phyloP scores from a whole-genome alignment of 2,113 vertebrate genomes.

The Syrrhaptes paradoxus region DNA sequence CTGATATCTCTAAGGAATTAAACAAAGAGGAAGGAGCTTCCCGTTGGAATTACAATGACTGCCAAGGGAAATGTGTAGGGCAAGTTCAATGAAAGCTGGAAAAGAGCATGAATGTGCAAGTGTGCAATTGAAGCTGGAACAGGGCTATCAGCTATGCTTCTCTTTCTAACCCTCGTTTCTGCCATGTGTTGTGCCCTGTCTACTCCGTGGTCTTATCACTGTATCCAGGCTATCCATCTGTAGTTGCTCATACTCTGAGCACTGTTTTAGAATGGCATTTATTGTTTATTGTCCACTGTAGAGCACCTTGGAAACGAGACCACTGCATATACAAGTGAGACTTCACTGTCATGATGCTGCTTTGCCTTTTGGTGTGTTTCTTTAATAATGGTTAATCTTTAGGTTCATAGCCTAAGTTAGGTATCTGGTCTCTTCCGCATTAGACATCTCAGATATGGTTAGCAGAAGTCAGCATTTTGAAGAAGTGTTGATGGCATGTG shows the following conservation, averaged over 20 bases:
- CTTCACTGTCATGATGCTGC: not conserved
- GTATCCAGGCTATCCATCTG: not conserved
- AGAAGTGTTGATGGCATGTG: not conserved
- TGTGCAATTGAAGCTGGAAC: not conserved
- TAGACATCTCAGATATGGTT: not conserved
- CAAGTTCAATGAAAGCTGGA: not conserved
- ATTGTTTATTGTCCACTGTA: not conserved
- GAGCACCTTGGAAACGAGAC: not conserved
- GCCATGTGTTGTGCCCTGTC: not conserved
- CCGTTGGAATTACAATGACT: not conserved
- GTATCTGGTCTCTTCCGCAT: fast-evolving
- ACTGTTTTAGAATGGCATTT: not conserved
- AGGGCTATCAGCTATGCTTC: not conserved
- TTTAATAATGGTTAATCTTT: not conserved
- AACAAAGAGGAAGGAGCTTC: not conserved
- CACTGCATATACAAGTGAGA: too few species aligned
- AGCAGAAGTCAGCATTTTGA: not conserved
- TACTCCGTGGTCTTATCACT: not conserved
- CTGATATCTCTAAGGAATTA: not conserved
- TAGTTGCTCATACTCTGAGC: not conserved
- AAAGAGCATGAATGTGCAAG: not conserved
- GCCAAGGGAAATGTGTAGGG: not conserved
- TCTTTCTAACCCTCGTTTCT: not conserved
- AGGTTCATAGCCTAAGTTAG: not conserved
- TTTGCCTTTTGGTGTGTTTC: not conserved